Evolutionary conservation across 2,113 vertebrate genomes (phyloP), one percentile per base, ranked within the genome.

Genomic region (Albula glossodonta): DNA sequence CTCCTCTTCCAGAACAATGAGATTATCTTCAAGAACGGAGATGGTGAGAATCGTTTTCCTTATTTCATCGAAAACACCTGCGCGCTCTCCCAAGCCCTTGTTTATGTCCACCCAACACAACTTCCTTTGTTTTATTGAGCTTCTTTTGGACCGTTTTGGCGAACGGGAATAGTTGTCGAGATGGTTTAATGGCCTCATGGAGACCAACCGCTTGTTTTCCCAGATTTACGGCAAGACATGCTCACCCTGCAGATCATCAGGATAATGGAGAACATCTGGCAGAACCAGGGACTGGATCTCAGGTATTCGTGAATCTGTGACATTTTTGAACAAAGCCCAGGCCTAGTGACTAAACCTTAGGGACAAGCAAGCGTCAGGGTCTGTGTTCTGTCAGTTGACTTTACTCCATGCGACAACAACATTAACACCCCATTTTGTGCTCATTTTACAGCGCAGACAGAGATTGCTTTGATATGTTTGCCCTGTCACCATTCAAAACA

Each of bases 231-330:
- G 79, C 98, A 99, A 93, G 98, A 99, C 89, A 99, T 99, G 98
- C 85, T 99, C 89, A 99, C 98, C 5, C 96, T 99, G 91, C 98
- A 99, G 89, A 99, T 99, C 89, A 99, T 99, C 85, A 96, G 97
- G 92, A 99, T 99, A 91, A 99, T 99, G 98, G 98, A 99, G 94
- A 99, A 99, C 91, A 99, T 99, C 92, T 99, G 98, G 98, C 98
- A 99, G 94, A 99, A 98, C 93, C 98, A 99, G 91, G 98, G 98
- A 66, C 96, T 99, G 89, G 98, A 99, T 93, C 96, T 99, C 89
- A 95, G 98, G 98, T 98, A 96, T 4, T 31, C 0, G 41, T 83
- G 63, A 50, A 48, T 48, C 81, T 25, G 4, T 82, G 9, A 74
- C 70, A 9, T 25, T 74, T 3, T 10, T 74, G 31, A 31, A 25